Conservation (phyloP, 2,797 vertebrate genomes). For the Huso huso region DNA sequence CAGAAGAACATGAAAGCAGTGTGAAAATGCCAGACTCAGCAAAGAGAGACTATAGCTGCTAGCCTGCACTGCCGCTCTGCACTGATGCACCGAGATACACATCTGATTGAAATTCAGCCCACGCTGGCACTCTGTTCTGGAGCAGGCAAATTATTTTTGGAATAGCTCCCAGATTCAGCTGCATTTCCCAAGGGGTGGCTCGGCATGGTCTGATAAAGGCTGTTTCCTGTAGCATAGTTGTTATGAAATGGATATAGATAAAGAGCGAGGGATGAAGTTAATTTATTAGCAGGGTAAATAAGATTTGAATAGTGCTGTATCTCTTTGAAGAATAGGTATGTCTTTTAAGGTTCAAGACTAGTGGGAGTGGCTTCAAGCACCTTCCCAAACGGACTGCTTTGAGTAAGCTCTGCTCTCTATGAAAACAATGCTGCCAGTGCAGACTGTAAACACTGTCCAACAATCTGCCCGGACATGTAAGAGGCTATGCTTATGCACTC, state of each 20-base stretch:
- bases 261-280: not conserved
- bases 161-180: slow-evolving; percentile 35
- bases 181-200: slow-evolving; percentile 23
- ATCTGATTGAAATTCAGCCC: slow-evolving; percentile 43
- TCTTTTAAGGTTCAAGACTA: not conserved
- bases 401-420: not conserved
- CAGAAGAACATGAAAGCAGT: too few relatives aligned
- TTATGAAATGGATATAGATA: too few relatives aligned
- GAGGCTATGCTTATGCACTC: not conserved
- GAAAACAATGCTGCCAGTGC: too few relatives aligned
- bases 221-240: not conserved
- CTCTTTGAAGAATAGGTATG: not conserved
- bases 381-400: not conserved
- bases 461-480: not conserved
- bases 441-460: not conserved
- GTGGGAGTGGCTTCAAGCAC: not conserved
- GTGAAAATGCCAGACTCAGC: too few relatives aligned
- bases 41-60: too few relatives aligned
- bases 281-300: not conserved
- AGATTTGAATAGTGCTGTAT: not conserved
- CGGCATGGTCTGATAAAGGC: not conserved
- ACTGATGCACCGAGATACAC: not conserved
- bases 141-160: slow-evolving; percentile 41
- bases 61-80: not conserved
- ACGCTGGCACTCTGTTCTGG: slow-evolving; percentile 35